Conservation (phyloP, 2,113 vertebrate species). For the Neodon shergylaensis region DNA sequence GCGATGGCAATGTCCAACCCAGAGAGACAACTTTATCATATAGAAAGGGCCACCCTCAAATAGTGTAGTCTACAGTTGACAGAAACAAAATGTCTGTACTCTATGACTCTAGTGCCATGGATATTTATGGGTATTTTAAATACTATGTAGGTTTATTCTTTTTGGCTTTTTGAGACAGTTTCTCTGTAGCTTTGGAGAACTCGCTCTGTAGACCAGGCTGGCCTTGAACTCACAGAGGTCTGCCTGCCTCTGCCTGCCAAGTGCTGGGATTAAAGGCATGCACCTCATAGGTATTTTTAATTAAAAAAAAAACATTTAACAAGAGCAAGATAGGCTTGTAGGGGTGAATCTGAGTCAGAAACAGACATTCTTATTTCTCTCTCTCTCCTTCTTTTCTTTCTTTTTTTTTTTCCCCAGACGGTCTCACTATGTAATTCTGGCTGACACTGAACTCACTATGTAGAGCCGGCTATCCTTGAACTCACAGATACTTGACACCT, state of each 20-base stretch:
- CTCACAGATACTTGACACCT: background rate
- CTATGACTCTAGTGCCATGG: background rate
- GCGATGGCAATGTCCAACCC: background rate
- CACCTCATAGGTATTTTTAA: background rate
- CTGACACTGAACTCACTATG: background rate
- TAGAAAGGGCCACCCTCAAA: background rate
- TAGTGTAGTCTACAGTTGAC: background rate
- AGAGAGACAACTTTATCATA: no score
- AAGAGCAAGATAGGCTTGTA: background rate
- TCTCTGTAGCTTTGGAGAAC: no score
- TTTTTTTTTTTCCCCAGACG: background rate
- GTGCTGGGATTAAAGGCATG: no score
- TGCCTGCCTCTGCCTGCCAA: no score
- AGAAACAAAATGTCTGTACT: background rate
- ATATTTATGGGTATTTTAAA: background rate
- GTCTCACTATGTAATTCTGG: background rate
- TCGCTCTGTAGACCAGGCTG: no score
- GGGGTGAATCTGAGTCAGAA: background rate
- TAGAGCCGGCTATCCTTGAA: background rate
- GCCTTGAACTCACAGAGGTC: no score
- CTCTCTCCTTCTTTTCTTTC: no score
- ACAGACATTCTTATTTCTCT: background rate
- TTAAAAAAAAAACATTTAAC: background rate
- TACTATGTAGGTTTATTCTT: background rate
- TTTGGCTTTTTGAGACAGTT: no score